Evolutionary conservation across 2,797 vertebrate genomes (phyloP), one percentile per base, ranked within the genome.

Genomic region (Rachycentron canadum): DNA sequence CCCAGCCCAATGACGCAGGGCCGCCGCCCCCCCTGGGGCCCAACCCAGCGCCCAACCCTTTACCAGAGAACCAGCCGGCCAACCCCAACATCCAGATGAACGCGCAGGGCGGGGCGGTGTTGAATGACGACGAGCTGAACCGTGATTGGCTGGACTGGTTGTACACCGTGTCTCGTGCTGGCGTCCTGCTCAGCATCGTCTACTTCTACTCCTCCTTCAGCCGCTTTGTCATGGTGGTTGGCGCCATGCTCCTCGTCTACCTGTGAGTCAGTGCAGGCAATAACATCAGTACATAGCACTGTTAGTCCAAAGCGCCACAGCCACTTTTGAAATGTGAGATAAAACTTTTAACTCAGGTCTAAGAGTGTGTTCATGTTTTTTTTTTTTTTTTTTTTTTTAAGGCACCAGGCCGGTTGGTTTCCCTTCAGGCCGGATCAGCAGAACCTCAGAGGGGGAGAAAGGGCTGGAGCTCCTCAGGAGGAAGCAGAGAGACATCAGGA

Each of bases 121-220:
- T 98, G 25, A 98, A 99, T 1, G 98, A 99, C 1, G 97, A 99
- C 3, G 97, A 99, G 88, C 95, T 98, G 89, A 97, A 99, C 88
- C 96, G 96, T 0, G 98, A 99, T 88, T 99, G 98, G 98, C 94
- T 99, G 78, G 98, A 99, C 95, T 99, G 97, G 98, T 91, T 99
- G 91, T 99, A 99, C 90, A 97, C 97, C 0, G 94, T 98, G 83
- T 98, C 97, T 0, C 96, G 98, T 0, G 97, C 96, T 1, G 96
- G 96, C 2, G 96, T 99, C 72, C 95, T 99, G 50, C 96, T 99
- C 65, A 97, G 98, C 94, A 97, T 99, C 45, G 97, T 99, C 14
- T 99, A 99, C 92, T 99, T 99, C 93, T 99, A 99, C 90, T 99
- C 98, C 4, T 99, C 98, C 16, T 98, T 99, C 65, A 97, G 97